phyloP scores from a whole-genome alignment of 2,888 invertebrate species.

The Xanthorhoe spadicearia region DNA sequence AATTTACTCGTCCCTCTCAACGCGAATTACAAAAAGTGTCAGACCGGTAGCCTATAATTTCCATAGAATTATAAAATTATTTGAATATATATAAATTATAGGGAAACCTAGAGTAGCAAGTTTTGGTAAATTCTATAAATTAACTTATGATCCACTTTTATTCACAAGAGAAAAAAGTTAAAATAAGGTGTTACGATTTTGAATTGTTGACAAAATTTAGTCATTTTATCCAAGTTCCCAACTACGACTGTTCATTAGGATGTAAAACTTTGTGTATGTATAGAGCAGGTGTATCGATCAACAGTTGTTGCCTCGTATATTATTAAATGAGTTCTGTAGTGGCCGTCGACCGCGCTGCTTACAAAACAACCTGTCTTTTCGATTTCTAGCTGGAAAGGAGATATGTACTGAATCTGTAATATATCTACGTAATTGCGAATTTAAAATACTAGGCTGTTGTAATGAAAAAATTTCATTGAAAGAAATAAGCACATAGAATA shows the following conservation, averaged over 20 bases:
- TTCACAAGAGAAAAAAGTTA: too few species aligned
- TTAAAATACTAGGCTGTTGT: not conserved
- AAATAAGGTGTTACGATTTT: too few species aligned
- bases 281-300: conserved; percentile 35
- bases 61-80: conserved; percentile 9
- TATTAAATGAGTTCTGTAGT: conserved; percentile 37
- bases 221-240: too few species aligned
- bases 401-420: conserved; percentile 10
- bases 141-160: too few species aligned
- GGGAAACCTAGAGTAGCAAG: too few species aligned
- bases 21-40: not conserved
- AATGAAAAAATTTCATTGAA: not conserved
- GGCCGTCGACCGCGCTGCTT: conserved; percentile 26
- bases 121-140: not conserved
- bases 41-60: not conserved
- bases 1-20: not conserved
- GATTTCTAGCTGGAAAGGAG: conserved; percentile 22
- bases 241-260: not conserved
- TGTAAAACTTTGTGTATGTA: not conserved
- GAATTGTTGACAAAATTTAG: too few species aligned
- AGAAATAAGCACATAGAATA: not conserved
- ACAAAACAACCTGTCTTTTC: conserved; percentile 31
- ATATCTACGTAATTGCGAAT: conserved; percentile 5
- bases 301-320: conserved; percentile 35
- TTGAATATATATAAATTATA: conserved; percentile 5